These are phyloP conservation scores for Phenganax marumi DNA, from an alignment of 92 coral and sea anemone genomes.

Conservation along the genomic window DNA sequence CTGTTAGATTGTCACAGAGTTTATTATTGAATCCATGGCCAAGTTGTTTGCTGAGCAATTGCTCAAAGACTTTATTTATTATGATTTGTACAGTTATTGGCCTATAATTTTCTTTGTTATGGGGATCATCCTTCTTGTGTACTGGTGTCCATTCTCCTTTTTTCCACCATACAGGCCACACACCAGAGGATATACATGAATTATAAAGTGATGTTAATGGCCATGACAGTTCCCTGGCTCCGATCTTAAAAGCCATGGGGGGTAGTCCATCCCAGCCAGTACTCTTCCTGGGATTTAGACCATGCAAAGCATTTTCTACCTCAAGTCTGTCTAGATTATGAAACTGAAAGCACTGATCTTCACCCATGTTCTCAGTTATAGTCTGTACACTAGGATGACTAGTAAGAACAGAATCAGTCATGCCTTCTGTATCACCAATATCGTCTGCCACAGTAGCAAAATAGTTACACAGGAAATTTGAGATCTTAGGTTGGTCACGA, in stretches of 20 bases:
- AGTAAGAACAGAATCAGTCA: conserved; percentile 19
- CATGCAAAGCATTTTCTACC: not conserved
- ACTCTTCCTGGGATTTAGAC: not conserved
- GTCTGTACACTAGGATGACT: conserved; percentile 24
- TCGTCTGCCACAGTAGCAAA: conserved; percentile 44
- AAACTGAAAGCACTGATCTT: not conserved
- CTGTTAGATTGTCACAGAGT: conserved; percentile 34
- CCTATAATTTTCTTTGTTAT: too few relatives aligned
- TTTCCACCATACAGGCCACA: too few relatives aligned
- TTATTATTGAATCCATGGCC: not conserved
- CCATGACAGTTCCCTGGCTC: conserved; percentile 40
- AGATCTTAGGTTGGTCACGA: conserved; percentile 46
- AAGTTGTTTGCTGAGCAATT: conserved; percentile 27
- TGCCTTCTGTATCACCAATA: conserved; percentile 27
- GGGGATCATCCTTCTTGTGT: too few relatives aligned
- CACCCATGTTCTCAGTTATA: conserved; percentile 1
- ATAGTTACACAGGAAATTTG: conserved; percentile 44
- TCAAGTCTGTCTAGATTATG: conserved; percentile 30
- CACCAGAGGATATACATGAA: too few relatives aligned
- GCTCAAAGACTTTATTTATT: conserved; percentile 31
- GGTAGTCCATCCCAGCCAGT: conserved; percentile 46
- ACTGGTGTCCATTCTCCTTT: too few relatives aligned
- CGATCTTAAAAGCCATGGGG: conserved; percentile 44
- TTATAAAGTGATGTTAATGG: too few relatives aligned
- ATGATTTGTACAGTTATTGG: too few relatives aligned